Evolutionary conservation across 2,797 vertebrate species (phyloP), one percentile per base, ranked within the genome.

Genomic region (Sciurus vulgaris): DNA sequence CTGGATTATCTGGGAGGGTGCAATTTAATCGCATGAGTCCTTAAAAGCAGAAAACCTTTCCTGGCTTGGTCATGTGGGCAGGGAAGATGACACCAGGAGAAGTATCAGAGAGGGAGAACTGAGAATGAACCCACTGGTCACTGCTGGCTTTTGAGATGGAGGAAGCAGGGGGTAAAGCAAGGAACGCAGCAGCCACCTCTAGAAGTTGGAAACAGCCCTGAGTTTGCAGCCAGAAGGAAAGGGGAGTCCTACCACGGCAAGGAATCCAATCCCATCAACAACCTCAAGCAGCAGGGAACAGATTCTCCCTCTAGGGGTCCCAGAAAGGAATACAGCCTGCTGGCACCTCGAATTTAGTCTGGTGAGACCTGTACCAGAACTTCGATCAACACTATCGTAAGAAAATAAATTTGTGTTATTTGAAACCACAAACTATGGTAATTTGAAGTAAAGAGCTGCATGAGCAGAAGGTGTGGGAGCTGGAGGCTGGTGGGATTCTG

Each of bases 1-100:
- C 86, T 51, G 81, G 93, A 93, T 96, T 63, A 93, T 94, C 92
- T 4, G 18, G 38, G 86, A 54, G 81, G 94, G 84, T 24, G 30
- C 15, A 41, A 44, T 54, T 86, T 96, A 89, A 96, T 97, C 86
- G 59, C 49, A 83, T 1, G 73, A 92, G 13, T 95, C 78, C 61
- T 93, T 74, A 78, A 87, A 95, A 91, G 93, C 85, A 93, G 91
- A 89, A 70, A 78, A 49, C 65, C 63, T 93, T 93, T 82, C 86
- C 88, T 74, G 49, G 24, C 5, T 15, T 47, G 14, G 30, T 85
- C 83, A 51, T 22, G 20, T 18, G 63, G 13, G 63, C 4, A 12
- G 10, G 86, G 7, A 33, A 38, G 33, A 14, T 69, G 49, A n/a
- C 7, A 9, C 47, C 22, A 41, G 81, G 44, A 47, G 63, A 54